A percentile compares a stretch with the other conserved stretches of the same genome.
Conservation (phyloP, 2,113 vertebrate genomes). For the Micromys minutus region DNA sequence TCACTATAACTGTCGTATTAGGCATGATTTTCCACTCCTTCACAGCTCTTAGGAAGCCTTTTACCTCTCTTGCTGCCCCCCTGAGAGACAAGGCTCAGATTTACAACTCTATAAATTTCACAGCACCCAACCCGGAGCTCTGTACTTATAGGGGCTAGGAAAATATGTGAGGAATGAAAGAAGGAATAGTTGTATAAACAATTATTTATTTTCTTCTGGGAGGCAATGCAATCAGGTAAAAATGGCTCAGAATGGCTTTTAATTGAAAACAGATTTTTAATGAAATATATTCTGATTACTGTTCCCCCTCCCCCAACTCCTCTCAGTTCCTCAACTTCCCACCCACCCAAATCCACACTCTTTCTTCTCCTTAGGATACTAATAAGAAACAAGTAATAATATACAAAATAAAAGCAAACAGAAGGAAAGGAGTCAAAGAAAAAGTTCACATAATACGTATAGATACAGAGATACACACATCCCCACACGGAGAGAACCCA, state of each 20-base stretch:
- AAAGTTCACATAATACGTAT: neutral
- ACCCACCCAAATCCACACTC: neutral
- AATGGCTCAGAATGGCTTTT: neutral
- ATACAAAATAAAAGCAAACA: neutral
- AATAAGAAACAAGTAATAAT: neutral
- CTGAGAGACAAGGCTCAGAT: neutral
- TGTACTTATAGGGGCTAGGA: conserved; percentile 3
- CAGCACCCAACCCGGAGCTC: neutral
- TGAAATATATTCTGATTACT: neutral
- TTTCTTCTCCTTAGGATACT: neutral
- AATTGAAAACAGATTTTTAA: neutral
- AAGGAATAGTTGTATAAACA: conserved; percentile 8
- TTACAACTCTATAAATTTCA: conserved; percentile 67
- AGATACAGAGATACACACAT: too few species aligned
- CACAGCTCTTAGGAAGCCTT: neutral
- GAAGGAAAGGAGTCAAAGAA: neutral
- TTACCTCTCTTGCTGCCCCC: neutral
- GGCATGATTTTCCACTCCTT: conserved; percentile 61
- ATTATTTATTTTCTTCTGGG: conserved; percentile 24
- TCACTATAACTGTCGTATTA: conserved; percentile 55
- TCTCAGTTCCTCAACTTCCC: neutral
- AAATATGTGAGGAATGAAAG: conserved; percentile 53
- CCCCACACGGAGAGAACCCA: neutral
- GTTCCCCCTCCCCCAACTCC: neutral
- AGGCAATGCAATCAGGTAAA: neutral